phyloP scores from a whole-genome alignment of 2,797 vertebrate species.

The Acrossocheilus fasciatus region DNA sequence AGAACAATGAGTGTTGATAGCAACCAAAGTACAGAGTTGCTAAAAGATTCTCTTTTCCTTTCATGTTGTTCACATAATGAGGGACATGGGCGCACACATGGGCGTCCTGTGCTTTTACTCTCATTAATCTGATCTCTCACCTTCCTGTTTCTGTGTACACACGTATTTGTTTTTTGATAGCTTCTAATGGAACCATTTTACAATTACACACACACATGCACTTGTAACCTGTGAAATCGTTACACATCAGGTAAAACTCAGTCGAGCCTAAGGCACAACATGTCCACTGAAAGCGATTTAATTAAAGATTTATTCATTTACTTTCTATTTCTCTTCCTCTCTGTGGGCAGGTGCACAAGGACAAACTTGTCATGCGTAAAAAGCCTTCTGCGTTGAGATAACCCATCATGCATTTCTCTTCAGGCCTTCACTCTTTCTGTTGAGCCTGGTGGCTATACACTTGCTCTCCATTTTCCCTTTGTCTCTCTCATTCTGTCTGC shows the following conservation, averaged over 20 bases:
- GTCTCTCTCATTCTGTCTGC: neutral
- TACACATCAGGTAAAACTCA: constrained; percentile 31
- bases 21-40: constrained; percentile 4
- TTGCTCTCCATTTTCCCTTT: neutral
- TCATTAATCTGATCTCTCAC: constrained; percentile 2
- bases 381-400: constrained; percentile 67
- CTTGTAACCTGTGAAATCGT: constrained; percentile 20
- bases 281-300: constrained; percentile 46
- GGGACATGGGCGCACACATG: neutral
- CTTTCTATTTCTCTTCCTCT: neutral
- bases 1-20: constrained; percentile 26
- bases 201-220: constrained; percentile 2
- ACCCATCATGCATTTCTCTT: constrained; percentile 39
- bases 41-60: constrained; percentile 3
- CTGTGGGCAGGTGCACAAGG: constrained; percentile 73
- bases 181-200: constrained; percentile 30
- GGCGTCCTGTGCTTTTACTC: neutral
- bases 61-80: neutral
- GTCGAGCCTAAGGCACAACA: constrained; percentile 44
- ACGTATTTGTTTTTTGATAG: neutral
- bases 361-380: constrained; percentile 73
- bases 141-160: neutral
- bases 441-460: neutral
- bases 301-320: constrained; percentile 52
- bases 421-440: constrained; percentile 7